A percentile compares a stretch with the other conserved stretches of the same genome.
These are phyloP conservation scores for Scelioninae gen. 2 DNA, from an alignment of 2,888 invertebrate species.

Conservation along the genomic window DNA sequence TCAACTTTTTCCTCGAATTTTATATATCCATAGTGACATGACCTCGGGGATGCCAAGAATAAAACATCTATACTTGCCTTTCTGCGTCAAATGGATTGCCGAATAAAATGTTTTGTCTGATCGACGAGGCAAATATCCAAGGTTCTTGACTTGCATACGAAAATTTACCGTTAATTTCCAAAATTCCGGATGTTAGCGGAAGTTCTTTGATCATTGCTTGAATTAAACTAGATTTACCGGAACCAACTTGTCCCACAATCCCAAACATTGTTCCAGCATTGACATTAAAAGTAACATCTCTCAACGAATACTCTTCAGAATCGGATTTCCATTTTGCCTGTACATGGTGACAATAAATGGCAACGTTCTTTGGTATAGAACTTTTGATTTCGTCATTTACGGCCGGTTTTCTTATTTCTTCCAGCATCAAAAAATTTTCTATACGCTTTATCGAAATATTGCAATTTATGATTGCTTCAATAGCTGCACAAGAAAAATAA, in stretches of 20 bases:
- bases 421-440: conserved; percentile 67
- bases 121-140: conserved; percentile 86
- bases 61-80: too few relatives aligned
- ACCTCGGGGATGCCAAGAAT: too few relatives aligned
- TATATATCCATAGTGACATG: too few relatives aligned
- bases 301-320: conserved; percentile 81
- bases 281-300: conserved; percentile 81
- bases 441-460: conserved; percentile 78
- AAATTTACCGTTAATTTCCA: conserved; percentile 79
- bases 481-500: too few relatives aligned
- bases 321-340: conserved; percentile 82
- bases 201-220: conserved; percentile 81
- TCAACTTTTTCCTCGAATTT: too few relatives aligned
- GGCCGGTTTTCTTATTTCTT: conserved; percentile 60
- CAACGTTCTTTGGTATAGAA: conserved; percentile 39
- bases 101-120: conserved; percentile 79
- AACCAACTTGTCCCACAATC: conserved; percentile 81
- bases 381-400: not conserved
- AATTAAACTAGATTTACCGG: conserved; percentile 79
- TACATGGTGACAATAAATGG: conserved; percentile 78
- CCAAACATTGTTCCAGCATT: conserved; percentile 81
- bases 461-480: too few relatives aligned
- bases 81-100: conserved; percentile 69
- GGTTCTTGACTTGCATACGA: conserved; percentile 90
- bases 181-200: conserved; percentile 79